Evolutionary conservation across 2,888 invertebrate species (phyloP), one percentile per base, ranked within the genome.

Genomic region (Mycalesis mineus): DNA sequence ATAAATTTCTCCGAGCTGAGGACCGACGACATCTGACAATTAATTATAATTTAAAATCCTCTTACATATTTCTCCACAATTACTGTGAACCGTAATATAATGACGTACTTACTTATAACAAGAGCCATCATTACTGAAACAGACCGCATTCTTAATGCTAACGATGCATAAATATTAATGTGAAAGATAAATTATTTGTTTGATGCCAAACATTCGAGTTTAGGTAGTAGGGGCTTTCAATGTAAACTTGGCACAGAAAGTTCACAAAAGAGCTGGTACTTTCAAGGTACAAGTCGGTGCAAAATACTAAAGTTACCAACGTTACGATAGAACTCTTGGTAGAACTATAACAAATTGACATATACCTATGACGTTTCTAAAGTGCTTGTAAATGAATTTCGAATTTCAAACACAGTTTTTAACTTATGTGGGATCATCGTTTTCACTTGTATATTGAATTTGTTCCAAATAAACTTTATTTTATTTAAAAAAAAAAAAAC

Each of bases 201-300:
- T 77, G 75, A 80, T 81, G 79, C 76, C 74, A 73, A 75, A 78
- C 75, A 74, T 78, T 76, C 72, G 75, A 75, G 68, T 70, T 69
- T 72, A 76, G 70, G 72, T 73, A 73, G 69, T 68, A 68, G 68
- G 72, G 71, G 14, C 77, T 75, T 71, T 66, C 67, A 68, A 72
- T 72, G 75, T 86, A 84, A 84, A 87, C 85, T 86, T 86, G 86
- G 80, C 82, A 75, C 74, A 67, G 69, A 80, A 48, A 37, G 48
- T 48, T 48, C 17, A 33, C 36, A 13, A 49, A 75, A 77, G 68
- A 70, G 70, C 72, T 70, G 3, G 5, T 22, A 22, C 22, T 5
- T 5, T 5, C 22, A 22, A 22, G 22, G 2, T 22, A 2, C 2
- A 22, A 22, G 22, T 22, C n/a, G 22, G 22, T 22, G n/a, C n/a